phyloP scores from a whole-genome alignment of 2,113 vertebrate species.

The Phaethornis superciliosus region DNA sequence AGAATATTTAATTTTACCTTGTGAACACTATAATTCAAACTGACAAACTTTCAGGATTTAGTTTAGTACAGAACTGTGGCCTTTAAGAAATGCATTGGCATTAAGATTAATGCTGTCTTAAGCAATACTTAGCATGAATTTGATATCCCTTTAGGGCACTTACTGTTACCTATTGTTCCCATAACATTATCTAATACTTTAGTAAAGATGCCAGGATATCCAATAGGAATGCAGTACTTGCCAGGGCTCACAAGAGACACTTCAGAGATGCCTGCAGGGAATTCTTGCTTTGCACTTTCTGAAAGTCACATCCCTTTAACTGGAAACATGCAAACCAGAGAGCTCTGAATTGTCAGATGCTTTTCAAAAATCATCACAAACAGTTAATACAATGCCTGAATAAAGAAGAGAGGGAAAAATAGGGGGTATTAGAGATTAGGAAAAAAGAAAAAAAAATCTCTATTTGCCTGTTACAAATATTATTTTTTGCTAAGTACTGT shows the following conservation, averaged over 20 bases:
- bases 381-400: background rate
- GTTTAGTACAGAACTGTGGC: background rate
- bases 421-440: background rate
- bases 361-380: constrained; percentile 10
- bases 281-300: background rate
- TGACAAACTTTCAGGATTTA: constrained; percentile 51
- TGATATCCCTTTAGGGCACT: constrained; percentile 57
- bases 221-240: background rate
- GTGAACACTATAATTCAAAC: constrained; percentile 21
- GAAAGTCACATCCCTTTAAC: background rate
- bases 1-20: constrained; percentile 20
- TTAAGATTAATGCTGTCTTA: constrained; percentile 65
- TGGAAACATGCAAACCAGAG: background rate
- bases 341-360: background rate
- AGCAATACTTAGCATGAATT: background rate
- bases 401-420: background rate
- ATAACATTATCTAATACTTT: constrained; percentile 33
- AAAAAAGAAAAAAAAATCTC: background rate
- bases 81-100: constrained; percentile 40
- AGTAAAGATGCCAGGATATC: constrained; percentile 1
- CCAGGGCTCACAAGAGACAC: background rate
- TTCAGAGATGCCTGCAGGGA: constrained; percentile 13
- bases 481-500: background rate
- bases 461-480: background rate
- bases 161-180: constrained; percentile 15